Conservation (phyloP, 2,797 vertebrate genomes). For the Merluccius polli region DNA sequence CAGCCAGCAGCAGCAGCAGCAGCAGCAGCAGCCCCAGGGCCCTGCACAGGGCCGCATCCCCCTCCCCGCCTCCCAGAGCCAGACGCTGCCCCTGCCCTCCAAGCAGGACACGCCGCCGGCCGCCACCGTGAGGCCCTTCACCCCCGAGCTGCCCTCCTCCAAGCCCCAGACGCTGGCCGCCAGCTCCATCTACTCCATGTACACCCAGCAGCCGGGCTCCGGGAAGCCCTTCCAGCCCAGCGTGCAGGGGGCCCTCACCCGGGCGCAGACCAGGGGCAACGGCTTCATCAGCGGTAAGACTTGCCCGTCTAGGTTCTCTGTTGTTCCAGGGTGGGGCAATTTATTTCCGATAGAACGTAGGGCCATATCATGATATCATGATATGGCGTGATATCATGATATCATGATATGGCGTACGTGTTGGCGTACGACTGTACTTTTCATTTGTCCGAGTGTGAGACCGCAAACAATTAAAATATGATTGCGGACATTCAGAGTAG, state of each 20-base stretch:
- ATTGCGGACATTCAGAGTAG: no score
- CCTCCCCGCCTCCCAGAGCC: conserved; percentile 65
- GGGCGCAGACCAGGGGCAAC: conserved; percentile 74
- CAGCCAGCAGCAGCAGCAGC: conserved; percentile 2
- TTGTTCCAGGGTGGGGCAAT: no score
- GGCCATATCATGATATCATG: no score
- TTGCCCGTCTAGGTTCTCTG: background rate
- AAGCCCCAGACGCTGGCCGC: conserved; percentile 85
- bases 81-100: conserved; percentile 75
- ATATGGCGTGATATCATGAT: no score
- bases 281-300: conserved; percentile 86
- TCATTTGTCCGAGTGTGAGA: no score
- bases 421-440: no score
- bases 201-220: conserved; percentile 83
- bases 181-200: conserved; percentile 97
- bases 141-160: conserved; percentile 81
- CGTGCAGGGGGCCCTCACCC: conserved; percentile 75
- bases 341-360: no score
- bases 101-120: conserved; percentile 90
- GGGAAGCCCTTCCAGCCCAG: conserved; percentile 81
- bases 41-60: conserved; percentile 59
- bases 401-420: no score
- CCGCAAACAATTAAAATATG: no score
- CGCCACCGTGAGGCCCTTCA: conserved; percentile 90
- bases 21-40: conserved; percentile 64